These are phyloP conservation scores for Chauna torquata DNA, from an alignment of 2,113 vertebrate species.

Conservation along the genomic window DNA sequence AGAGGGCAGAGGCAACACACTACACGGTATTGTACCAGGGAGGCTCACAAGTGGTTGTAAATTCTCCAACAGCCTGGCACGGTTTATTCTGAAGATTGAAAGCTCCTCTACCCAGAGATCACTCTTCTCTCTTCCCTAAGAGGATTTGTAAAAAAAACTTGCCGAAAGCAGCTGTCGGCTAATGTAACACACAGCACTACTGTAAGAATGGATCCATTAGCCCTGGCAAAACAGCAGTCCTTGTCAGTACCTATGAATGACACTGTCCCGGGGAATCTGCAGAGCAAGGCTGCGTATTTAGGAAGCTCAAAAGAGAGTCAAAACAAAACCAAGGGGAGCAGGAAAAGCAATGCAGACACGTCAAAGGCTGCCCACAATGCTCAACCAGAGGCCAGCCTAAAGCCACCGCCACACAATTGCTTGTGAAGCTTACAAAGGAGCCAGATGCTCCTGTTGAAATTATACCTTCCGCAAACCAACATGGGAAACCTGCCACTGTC, in stretches of 20 bases:
- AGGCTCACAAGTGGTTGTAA: neutral
- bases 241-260: constrained; percentile 57
- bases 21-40: neutral
- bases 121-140: neutral
- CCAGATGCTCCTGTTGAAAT: constrained; percentile 70
- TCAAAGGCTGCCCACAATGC: constrained; percentile 69
- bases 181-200: constrained; percentile 22
- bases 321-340: constrained; percentile 58
- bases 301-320: constrained; percentile 60
- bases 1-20: neutral
- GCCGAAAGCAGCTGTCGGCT: constrained; percentile 42
- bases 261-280: constrained; percentile 48
- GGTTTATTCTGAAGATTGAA: constrained; percentile 3
- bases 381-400: constrained; percentile 46
- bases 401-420: constrained; percentile 55
- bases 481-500: constrained; percentile 59
- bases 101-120: neutral
- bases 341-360: constrained; percentile 24
- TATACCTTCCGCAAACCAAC: constrained; percentile 57
- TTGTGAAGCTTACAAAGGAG: constrained; percentile 61
- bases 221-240: constrained; percentile 19
- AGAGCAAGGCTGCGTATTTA: constrained; percentile 43
- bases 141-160: constrained; percentile 20
- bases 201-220: constrained; percentile 41
- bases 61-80: neutral